Percentiles rank a stretch among this genome's conserved stretches.
Evolutionary conservation across 2,888 invertebrate species (phyloP).

Genomic region (Linhomoeus sp.): DNA sequence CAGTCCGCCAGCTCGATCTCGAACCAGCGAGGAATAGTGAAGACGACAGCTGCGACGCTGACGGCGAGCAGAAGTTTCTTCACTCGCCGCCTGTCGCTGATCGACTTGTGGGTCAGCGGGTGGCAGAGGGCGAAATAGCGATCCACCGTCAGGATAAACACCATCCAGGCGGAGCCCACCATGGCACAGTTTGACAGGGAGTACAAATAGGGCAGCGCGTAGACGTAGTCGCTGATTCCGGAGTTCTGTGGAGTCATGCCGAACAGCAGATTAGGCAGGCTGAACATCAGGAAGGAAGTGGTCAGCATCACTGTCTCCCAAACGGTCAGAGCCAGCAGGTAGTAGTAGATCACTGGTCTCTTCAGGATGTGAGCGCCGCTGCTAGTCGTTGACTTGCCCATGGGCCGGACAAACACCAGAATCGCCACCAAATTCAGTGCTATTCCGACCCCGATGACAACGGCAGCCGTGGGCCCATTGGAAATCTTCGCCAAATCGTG

Average conservation of each 20-base stretch:
- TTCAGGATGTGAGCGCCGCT: no score
- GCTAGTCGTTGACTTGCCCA: no score
- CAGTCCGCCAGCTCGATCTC: slow-evolving; percentile 7
- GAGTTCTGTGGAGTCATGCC: not conserved
- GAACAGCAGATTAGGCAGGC: slow-evolving; percentile 8
- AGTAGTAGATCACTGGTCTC: slow-evolving; percentile 9
- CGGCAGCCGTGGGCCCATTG: no score
- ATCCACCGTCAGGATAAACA: slow-evolving; percentile 11
- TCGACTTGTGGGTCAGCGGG: not conserved
- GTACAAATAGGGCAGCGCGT: slow-evolving; percentile 9
- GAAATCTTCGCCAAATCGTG: no score
- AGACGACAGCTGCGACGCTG: slow-evolving; percentile 8
- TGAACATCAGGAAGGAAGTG: slow-evolving; percentile 11
- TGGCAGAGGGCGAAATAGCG: slow-evolving; percentile 9
- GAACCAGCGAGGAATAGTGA: slow-evolving; percentile 10
- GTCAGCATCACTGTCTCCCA: slow-evolving; percentile 10
- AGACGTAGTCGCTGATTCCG: no score
- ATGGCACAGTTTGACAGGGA: slow-evolving; percentile 9
- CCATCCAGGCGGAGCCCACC: slow-evolving; percentile 11
- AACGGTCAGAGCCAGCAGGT: slow-evolving; percentile 10
- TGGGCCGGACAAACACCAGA: no score
- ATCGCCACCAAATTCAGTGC: no score
- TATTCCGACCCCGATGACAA: no score
- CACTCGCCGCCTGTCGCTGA: not conserved
- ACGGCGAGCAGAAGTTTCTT: slow-evolving; percentile 4